Evolutionary conservation across 2,113 vertebrate species (phyloP).

Genomic region (Conger conger): DNA sequence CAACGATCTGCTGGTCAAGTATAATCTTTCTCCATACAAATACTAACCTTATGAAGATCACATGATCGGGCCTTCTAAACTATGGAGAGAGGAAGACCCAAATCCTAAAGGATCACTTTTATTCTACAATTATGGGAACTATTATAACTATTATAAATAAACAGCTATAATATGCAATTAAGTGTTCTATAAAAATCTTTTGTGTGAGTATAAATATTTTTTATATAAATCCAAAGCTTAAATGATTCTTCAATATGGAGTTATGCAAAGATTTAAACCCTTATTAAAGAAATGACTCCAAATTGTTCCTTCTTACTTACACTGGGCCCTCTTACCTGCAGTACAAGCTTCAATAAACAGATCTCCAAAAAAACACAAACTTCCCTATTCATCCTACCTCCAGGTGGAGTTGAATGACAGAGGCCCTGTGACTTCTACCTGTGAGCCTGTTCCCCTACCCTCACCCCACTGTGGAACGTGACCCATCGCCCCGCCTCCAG

Average conservation of each 20-base stretch:
- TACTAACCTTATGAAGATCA: not conserved
- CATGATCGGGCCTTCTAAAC: not conserved
- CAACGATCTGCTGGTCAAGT: not conserved
- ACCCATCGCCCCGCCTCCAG: not conserved
- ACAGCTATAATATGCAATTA: too few species aligned
- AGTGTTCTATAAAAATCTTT: too few species aligned
- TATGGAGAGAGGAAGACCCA: too few species aligned
- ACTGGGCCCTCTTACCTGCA: not conserved
- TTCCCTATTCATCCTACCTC: not conserved
- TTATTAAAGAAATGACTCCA: too few species aligned
- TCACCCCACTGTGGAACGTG: not conserved
- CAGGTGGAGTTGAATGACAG: not conserved
- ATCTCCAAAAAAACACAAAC: not conserved
- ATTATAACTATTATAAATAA: too few species aligned
- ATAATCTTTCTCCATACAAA: not conserved
- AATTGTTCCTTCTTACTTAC: too few species aligned
- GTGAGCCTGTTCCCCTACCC: conserved; percentile 13
- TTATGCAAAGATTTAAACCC: not conserved
- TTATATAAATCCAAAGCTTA: too few species aligned
- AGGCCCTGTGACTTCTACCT: conserved; percentile 29
- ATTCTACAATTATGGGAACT: too few species aligned
- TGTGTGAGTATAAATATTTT: too few species aligned
- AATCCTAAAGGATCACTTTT: too few species aligned
- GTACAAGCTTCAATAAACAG: not conserved
- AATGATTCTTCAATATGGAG: not conserved